Conservation (phyloP, 2,888 invertebrate species). For the Selenia dentaria region DNA sequence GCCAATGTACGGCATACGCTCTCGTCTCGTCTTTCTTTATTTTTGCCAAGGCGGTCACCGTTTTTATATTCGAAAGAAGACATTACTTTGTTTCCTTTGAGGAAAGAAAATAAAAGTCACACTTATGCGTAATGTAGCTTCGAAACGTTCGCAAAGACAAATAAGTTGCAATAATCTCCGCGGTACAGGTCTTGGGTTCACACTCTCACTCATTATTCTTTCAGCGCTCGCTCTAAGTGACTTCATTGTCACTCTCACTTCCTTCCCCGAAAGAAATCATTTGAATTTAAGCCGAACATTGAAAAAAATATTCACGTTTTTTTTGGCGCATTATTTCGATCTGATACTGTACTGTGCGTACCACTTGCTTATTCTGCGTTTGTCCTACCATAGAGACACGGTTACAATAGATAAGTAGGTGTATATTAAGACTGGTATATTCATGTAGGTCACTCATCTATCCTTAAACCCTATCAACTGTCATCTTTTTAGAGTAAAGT, state of each 20-base stretch:
- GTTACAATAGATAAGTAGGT: too few relatives aligned
- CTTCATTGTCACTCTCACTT: constrained; percentile 72
- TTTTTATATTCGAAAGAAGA: constrained; percentile 3
- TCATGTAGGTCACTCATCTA: too few relatives aligned
- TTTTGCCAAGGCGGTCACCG: not conserved
- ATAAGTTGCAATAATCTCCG: constrained; percentile 67
- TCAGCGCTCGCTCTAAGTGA: constrained; percentile 64
- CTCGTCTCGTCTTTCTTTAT: not conserved
- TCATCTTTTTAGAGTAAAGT: too few relatives aligned
- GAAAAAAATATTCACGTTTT: constrained; percentile 53
- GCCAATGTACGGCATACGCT: too few relatives aligned
- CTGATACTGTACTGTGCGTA: constrained; percentile 27
- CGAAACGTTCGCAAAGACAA: constrained; percentile 58
- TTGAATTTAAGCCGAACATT: constrained; percentile 63
- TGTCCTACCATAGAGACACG: too few relatives aligned
- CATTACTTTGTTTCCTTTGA: constrained; percentile 26
- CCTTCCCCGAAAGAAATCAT: constrained; percentile 70
- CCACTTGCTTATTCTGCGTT: not conserved
- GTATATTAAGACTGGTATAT: too few relatives aligned
- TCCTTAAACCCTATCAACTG: too few relatives aligned
- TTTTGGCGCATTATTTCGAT: constrained; percentile 23
- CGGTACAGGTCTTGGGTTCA: constrained; percentile 41
- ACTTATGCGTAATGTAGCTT: constrained; percentile 51
- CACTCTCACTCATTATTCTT: constrained; percentile 68
- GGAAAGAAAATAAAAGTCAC: constrained; percentile 42